phyloP scores from a whole-genome alignment of 2,113 vertebrate species.

The Carassius gibelio region DNA sequence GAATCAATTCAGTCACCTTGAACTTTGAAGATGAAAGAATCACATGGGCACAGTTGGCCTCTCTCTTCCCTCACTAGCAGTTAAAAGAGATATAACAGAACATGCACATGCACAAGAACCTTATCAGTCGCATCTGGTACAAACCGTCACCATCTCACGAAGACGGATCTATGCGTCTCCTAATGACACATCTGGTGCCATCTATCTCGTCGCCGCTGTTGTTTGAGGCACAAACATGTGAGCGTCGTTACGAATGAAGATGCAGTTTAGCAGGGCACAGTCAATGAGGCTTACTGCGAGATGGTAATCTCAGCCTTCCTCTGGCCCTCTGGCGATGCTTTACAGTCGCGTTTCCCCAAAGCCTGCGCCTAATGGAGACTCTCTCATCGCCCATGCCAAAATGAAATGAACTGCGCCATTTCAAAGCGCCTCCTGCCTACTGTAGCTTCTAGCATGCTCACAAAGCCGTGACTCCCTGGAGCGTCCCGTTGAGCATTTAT shows the following conservation, averaged over 20 bases:
- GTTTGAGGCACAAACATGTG: conserved; percentile 39
- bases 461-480: conserved; percentile 34
- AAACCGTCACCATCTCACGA: neutral
- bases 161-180: neutral
- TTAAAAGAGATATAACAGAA: neutral
- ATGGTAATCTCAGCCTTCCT: conserved; percentile 57
- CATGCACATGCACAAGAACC: neutral
- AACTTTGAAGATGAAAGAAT: conserved; percentile 68
- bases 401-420: conserved; percentile 61
- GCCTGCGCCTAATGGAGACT: conserved; percentile 57
- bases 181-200: conserved; percentile 6
- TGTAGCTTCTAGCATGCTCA: conserved; percentile 14
- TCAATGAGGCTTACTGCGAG: conserved; percentile 56
- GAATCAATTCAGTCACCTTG: conserved; percentile 72
- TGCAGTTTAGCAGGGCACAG: conserved; percentile 48
- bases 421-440: conserved; percentile 39
- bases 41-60: conserved; percentile 11
- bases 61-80: neutral
- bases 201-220: conserved; percentile 25
- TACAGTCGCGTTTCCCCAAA: conserved; percentile 54
- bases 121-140: neutral
- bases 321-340: conserved; percentile 56
- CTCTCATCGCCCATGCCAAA: conserved; percentile 55
- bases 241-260: conserved; percentile 48
- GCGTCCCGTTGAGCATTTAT: conserved; percentile 15